Percentiles rank a stretch among this genome's conserved stretches.
Conservation (phyloP, 2,888 invertebrate genomes). For the Lepidocyrtoides sp. region DNA sequence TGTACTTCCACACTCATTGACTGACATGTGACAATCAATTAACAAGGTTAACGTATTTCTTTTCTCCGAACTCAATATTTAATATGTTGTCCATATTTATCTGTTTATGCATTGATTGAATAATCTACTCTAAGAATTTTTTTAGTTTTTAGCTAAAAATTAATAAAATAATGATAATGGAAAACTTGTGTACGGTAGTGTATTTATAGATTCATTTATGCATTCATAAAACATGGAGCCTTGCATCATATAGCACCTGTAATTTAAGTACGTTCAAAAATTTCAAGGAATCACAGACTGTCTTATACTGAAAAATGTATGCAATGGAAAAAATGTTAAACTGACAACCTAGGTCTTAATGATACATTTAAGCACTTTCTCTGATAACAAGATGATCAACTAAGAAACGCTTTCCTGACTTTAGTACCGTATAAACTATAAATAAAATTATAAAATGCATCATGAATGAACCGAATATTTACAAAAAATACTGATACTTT, state of each 20-base stretch:
- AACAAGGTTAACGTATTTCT: not conserved
- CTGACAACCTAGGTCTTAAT: too few species aligned
- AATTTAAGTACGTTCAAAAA: conserved; percentile 1
- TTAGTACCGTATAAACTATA: too few species aligned
- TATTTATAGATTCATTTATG: not conserved
- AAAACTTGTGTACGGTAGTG: conserved; percentile 3
- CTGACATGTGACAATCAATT: conserved; percentile 52
- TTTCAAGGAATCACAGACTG: conserved; percentile 32
- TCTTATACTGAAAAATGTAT: conserved; percentile 15
- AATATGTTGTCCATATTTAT: not conserved
- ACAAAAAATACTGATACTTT: conserved; percentile 7
- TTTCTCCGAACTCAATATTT: not conserved
- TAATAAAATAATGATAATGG: not conserved
- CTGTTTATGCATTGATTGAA: not conserved
- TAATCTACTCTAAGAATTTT: not conserved
- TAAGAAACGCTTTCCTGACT: too few species aligned
- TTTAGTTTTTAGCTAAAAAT: not conserved
- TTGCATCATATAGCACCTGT: conserved; percentile 53
- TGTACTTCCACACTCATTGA: not conserved
- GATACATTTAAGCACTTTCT: too few species aligned
- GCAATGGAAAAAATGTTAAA: not conserved
- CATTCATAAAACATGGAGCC: conserved; percentile 23
- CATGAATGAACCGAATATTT: too few species aligned
- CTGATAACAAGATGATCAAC: too few species aligned
- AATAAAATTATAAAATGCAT: too few species aligned